Evolutionary conservation across 2,113 vertebrate genomes (phyloP).

Genomic region (Paraplagusia blochii): DNA sequence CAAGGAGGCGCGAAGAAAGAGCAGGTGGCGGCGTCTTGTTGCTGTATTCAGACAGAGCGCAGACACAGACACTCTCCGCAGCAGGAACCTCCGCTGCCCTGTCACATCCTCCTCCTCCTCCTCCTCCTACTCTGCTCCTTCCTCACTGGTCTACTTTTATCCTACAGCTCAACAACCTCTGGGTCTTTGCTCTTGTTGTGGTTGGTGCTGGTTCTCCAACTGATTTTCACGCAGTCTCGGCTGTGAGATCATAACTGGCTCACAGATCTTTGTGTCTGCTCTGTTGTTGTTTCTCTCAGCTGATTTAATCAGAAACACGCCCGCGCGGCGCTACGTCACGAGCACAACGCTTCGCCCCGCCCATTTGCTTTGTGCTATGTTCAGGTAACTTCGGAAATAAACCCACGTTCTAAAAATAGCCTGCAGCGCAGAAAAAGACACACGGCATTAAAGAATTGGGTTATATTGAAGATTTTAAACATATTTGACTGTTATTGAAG

Average conservation of each 20-base stretch:
- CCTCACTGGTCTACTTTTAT: no score
- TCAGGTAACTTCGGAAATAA: conserved; percentile 15
- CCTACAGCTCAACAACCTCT: neutral
- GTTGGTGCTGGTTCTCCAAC: no score
- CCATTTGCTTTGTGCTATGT: conserved; percentile 42
- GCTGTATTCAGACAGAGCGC: conserved; percentile 7
- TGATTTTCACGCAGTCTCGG: no score
- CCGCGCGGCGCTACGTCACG: conserved; percentile 65
- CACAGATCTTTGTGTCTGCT: conserved; percentile 27
- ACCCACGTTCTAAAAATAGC: neutral
- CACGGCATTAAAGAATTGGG: no score
- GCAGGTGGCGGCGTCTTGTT: conserved; percentile 14
- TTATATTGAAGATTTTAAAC: no score
- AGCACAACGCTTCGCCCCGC: conserved; percentile 21
- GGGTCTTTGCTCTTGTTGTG: no score
- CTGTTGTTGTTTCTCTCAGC: conserved; percentile 77
- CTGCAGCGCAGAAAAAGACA: no score
- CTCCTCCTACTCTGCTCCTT: conserved; percentile 15
- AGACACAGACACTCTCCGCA: conserved; percentile 12
- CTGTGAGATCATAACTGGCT: conserved; percentile 36
- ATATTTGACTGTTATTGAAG: no score
- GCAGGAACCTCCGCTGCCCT: conserved; percentile 40
- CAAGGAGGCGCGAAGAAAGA: conserved; percentile 30
- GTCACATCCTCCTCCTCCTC: conserved; percentile 64
- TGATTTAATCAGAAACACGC: conserved; percentile 70